A percentile compares a stretch with the other conserved stretches of the same genome.
Evolutionary conservation across 2,797 vertebrate species (phyloP).

Genomic region (Ptychobarbus kaznakovi): DNA sequence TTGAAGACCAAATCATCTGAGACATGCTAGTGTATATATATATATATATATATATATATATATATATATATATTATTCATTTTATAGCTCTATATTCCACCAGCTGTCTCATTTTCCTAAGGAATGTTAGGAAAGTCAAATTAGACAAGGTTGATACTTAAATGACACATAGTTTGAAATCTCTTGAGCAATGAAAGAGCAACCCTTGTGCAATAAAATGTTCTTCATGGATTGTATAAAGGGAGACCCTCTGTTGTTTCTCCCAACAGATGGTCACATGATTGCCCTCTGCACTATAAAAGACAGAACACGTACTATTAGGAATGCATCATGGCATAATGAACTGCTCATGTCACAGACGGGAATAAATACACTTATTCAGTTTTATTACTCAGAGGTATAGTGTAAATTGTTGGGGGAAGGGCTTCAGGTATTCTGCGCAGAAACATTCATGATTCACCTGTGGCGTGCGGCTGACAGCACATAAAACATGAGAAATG

Average conservation of each 20-base stretch:
- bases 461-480: conserved; percentile 65
- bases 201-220: conserved; percentile 34
- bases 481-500: conserved; percentile 66
- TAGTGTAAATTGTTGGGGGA: neutral
- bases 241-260: conserved; percentile 43
- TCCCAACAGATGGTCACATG: conserved; percentile 56
- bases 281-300: conserved; percentile 48
- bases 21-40: neutral
- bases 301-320: conserved; percentile 45
- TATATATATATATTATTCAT: too few relatives aligned
- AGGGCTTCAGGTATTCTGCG: neutral
- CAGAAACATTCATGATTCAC: conserved; percentile 60
- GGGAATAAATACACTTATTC: conserved; percentile 57
- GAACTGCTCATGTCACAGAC: conserved; percentile 54
- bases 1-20: neutral
- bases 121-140: neutral
- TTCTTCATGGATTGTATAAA: conserved; percentile 35
- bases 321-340: conserved; percentile 73
- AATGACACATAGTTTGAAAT: neutral
- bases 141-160: neutral
- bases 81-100: neutral
- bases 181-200: neutral
- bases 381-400: conserved; percentile 46
- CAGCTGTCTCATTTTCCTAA: too few relatives aligned
- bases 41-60: too few relatives aligned